Evolutionary conservation across 2,797 vertebrate species (phyloP), one percentile per base, ranked within the genome.

Genomic region (Rhodeus uyekii): DNA sequence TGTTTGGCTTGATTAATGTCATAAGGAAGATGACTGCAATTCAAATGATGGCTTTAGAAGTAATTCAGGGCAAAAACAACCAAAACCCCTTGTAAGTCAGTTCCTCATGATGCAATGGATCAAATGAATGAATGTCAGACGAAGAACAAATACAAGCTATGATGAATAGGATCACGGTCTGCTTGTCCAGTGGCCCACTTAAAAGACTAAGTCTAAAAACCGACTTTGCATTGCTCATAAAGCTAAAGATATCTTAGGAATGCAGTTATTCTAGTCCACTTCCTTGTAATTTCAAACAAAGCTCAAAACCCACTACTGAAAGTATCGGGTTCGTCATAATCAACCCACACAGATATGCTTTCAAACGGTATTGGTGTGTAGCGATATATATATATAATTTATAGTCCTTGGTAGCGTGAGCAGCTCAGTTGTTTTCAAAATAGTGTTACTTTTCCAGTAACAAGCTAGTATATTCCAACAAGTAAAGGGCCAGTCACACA

Each of bases 101-200:
- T 44, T 69, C 10, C 27, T 44, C 44, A 55, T 71, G 53, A 71
- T 80, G 53, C 12, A 46, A 79, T 44, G 2, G 36, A 80, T 13
- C 19, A 61, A 71, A 55, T n/a, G 0, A 58, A 36, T 71, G 1
- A 46, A 61, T 29, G 2, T 10, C 65, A n/a, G 7, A 44, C 50
- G 14, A 1, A 36, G 4, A 77, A 53, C 16, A 58, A 19, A 67
- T 5, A 8, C 8, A 64, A 55, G 18, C 14, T 44, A 24, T 48
- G 5, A 19, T 8, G n/a, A 71, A 71, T 7, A 58, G 2, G 19
- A 10, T 19, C 29, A 61, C 9, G 46, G 18, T 1, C 6, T 36
- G 9, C n/a, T n/a, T n/a, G n/a, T n/a, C n/a, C n/a, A n/a, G 16
- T 32, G 12, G 3, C 65, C 77, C 27, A 58, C 13, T 58, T 32